These are phyloP conservation scores for Drosophila navojoa DNA, from an alignment of 1,140 invertebrate species.

Conservation along the genomic window DNA sequence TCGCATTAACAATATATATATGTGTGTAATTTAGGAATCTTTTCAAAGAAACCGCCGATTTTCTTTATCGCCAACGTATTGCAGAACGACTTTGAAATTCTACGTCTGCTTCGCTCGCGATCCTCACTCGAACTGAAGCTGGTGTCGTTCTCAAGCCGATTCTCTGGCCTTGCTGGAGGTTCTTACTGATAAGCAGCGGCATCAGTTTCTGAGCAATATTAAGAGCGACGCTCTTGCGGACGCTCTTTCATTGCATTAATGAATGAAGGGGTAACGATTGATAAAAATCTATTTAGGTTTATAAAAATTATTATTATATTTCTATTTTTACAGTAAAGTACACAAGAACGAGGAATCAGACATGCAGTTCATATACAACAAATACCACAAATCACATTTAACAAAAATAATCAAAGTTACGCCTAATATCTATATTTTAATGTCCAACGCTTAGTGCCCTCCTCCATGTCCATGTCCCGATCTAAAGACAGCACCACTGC, in stretches of 20 bases:
- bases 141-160: conserved; percentile 35
- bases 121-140: conserved; percentile 62
- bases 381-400: conserved; percentile 60
- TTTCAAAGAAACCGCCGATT: conserved; percentile 51
- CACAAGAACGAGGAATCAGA: conserved; percentile 49
- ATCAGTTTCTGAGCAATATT: background rate
- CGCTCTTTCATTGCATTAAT: conserved; percentile 17
- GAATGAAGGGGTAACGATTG: background rate
- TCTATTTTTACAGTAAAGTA: conserved; percentile 47
- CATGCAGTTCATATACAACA: conserved; percentile 47
- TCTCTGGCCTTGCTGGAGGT: conserved; percentile 67
- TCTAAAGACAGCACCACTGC: conserved; percentile 42
- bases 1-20: conserved; percentile 12
- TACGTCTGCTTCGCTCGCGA: conserved; percentile 56
- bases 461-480: conserved; percentile 70
- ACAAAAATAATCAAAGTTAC: conserved; percentile 56
- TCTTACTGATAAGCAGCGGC: conserved; percentile 57
- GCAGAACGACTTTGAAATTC: conserved; percentile 26
- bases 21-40: conserved; percentile 45
- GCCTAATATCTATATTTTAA: conserved; percentile 27
- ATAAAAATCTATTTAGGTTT: background rate
- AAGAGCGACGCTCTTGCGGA: conserved; percentile 38
- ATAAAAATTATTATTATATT: conserved; percentile 33
- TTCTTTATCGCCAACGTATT: conserved; percentile 45
- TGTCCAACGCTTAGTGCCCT: conserved; percentile 41